Evolutionary conservation across 2,113 vertebrate species (phyloP), one percentile per base, ranked within the genome.

Genomic region (Eurystomus gularis): DNA sequence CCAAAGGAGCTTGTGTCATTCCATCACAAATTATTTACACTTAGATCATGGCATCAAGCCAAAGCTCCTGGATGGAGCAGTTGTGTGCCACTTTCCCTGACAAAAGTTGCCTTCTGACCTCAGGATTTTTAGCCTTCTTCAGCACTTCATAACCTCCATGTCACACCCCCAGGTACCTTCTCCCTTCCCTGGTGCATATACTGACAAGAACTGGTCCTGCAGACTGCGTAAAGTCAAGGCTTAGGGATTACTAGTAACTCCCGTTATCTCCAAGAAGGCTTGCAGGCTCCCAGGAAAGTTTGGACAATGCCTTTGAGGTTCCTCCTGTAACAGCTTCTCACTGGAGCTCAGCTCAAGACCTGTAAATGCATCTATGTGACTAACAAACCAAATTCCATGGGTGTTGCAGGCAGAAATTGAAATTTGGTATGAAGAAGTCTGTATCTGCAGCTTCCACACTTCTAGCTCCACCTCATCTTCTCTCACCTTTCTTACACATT

Each of bases 21-120:
- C 86, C 80, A 86, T 92, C 86, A 94, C 95, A 93, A 96, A 96
- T 96, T 93, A 95, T 93, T 95, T 81, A 96, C 93, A 64, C 48
- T 92, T 64, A 39, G 69, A 40, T 17, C 33, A 55, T 71, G 77
- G 85, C 79, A 83, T 37, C 60, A 62, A 64, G 82, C 65, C 86
- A 93, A 82, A 88, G 51, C 75, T 81, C 64, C 44, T 65, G 85
- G 42, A 84, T 2, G 5, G 29, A 90, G 31, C 9, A 87, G 39
- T 84, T 60, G 31, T 25, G 29, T 95, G 49, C 6, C 51, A 49
- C 52, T 68, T 88, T 52, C 65, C 29, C 40, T 58, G 20, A 31
- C 25, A 24, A 57, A 86, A 92, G 21, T 11, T 88, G 42, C 52
- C 78, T 89, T 85, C 65, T 72, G 35, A 52, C 61, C 57, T 79